Evolutionary conservation across 2,113 vertebrate species (phyloP).

Genomic region (Stigmatopora argus): DNA sequence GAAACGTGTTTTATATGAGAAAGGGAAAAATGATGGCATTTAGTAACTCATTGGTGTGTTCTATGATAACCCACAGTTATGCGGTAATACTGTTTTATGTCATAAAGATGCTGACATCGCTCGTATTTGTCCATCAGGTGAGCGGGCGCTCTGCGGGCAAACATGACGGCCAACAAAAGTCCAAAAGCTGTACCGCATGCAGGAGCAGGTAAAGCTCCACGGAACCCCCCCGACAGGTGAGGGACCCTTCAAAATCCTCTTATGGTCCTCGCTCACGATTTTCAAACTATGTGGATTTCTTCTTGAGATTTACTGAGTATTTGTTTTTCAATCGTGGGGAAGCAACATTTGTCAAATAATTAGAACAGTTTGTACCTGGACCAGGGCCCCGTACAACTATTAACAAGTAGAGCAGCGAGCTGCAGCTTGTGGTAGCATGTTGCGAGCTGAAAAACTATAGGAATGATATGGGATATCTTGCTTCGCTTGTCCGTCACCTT

Average conservation of each 20-base stretch:
- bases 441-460: slow-evolving; percentile 38
- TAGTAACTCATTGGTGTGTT: no score
- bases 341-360: slow-evolving; percentile 30
- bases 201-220: slow-evolving; percentile 83
- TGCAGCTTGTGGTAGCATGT: slow-evolving; percentile 53
- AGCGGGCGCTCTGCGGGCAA: slow-evolving; percentile 73
- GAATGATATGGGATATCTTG: slow-evolving; percentile 32
- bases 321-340: slow-evolving; percentile 17
- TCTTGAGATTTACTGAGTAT: neutral
- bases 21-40: no score
- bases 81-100: neutral
- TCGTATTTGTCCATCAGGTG: slow-evolving; percentile 73
- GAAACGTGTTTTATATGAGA: slow-evolving; percentile 26
- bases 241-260: slow-evolving; percentile 37
- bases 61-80: no score
- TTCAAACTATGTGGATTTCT: neutral
- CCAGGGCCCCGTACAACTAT: slow-evolving; percentile 37
- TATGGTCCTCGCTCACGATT: slow-evolving; percentile 1
- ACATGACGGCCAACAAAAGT: slow-evolving; percentile 99
- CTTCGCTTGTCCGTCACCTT: slow-evolving; percentile 19
- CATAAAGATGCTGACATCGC: neutral
- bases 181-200: slow-evolving; percentile 80
- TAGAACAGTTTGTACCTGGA: slow-evolving; percentile 35
- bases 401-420: slow-evolving; percentile 32
- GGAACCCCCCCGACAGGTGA: slow-evolving; percentile 85